Evolutionary conservation across 1,140 invertebrate species (phyloP), one percentile per base, ranked within the genome.

Genomic region (Scaptomyza hsui): DNA sequence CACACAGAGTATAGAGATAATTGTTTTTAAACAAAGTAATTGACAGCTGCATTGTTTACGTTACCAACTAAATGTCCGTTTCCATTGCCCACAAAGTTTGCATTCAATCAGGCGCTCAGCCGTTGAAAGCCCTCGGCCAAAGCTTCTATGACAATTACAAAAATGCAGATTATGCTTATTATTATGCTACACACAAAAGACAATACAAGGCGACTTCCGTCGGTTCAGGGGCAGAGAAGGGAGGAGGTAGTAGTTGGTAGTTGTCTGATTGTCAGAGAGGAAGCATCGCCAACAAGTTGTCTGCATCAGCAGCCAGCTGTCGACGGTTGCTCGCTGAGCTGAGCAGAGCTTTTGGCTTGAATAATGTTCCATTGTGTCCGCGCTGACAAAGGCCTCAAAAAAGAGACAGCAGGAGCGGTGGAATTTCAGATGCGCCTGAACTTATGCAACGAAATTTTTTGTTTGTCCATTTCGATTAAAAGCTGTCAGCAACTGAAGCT

Each of bases 401-500:
- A 15, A 35, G 15, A 21, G 21, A 26, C 10, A 37, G 5, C 13
- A 19, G 5, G 26, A 37, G 44, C 16, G 10, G 13, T 24, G n/a
- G 72, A 13, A 16, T 29, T 26, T 15, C 47, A 9, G 19, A 41
- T 49, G 41, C 35, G 48, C 59, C 69, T 61, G 15, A 72, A 64
- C 76, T 79, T 79, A 85, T 79, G 80, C 80, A 76, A 71, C 68
- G 47, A 63, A 75, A 72, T 75, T 62, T 68, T 78, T 78, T 42
- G 41, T 37, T 53, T 15, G 7, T 55, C 16, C 51, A 42, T 47
- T 52, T 19, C 72, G 47, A 56, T 75, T 75, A 79, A 68, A 68
- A 49, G 53, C 18, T 45, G 44, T 55, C 35, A 35, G 26, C 26
- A 29, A 29, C 26, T 9, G 26, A 12, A 26, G 24, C 48, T 21